Evolutionary conservation across 2,797 vertebrate species (phyloP).

Genomic region (Rhinogobio ventralis): DNA sequence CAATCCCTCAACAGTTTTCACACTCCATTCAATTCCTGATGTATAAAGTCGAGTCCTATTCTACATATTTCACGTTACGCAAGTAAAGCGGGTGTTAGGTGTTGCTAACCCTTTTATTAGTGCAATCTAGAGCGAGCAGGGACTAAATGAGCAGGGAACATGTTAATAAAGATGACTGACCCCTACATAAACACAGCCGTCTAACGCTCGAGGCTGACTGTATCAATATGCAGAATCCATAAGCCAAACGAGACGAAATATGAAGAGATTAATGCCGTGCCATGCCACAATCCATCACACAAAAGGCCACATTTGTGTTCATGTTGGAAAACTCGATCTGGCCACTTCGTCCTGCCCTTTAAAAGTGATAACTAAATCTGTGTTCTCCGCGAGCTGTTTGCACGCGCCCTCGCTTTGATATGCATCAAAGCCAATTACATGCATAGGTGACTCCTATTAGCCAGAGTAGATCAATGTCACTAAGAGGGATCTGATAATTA

Average conservation of each 20-base stretch:
- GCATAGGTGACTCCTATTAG: slow-evolving; percentile 64
- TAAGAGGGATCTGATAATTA: slow-evolving; percentile 63
- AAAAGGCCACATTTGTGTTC: slow-evolving; percentile 56
- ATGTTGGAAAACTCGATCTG: slow-evolving; percentile 28
- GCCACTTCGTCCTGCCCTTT: slow-evolving; percentile 55
- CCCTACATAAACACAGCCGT: not conserved
- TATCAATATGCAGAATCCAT: slow-evolving; percentile 33
- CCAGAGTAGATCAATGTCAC: slow-evolving; percentile 66
- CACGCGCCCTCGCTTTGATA: slow-evolving; percentile 47
- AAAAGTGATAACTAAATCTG: slow-evolving; percentile 46
- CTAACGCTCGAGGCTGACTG: not conserved
- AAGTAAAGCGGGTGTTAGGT: not conserved
- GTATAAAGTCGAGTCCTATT: not conserved
- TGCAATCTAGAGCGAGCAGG: not conserved
- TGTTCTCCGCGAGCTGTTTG: slow-evolving; percentile 12
- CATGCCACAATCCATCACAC: slow-evolving; percentile 53
- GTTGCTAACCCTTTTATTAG: slow-evolving; percentile 8
- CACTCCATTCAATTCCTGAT: not conserved
- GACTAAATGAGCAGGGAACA: not conserved
- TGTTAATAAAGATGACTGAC: not conserved
- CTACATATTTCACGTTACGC: not conserved
- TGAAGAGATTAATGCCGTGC: slow-evolving; percentile 40
- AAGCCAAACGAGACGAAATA: slow-evolving; percentile 30
- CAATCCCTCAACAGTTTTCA: not conserved
- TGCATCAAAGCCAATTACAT: slow-evolving; percentile 66